These are phyloP conservation scores for Galaxea fascicularis DNA, from an alignment of 92 coral and sea anemone genomes.

Conservation along the genomic window DNA sequence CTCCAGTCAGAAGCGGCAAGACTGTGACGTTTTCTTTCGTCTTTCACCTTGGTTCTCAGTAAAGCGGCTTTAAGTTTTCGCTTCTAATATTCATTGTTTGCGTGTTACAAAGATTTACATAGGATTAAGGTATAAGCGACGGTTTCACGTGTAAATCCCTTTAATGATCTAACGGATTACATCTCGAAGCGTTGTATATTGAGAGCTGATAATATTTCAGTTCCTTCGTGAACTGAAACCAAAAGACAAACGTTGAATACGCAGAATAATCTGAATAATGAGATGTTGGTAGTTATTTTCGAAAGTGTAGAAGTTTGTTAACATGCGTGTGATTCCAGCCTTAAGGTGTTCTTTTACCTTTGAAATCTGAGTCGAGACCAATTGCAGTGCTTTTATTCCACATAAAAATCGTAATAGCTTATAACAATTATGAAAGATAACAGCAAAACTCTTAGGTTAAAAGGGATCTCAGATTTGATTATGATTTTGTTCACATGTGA, in stretches of 20 bases:
- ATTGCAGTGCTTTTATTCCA: not conserved
- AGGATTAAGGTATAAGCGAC: not conserved
- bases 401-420: too few relatives aligned
- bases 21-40: not conserved
- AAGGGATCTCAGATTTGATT: too few relatives aligned
- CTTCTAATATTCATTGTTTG: not conserved
- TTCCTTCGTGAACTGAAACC: not conserved
- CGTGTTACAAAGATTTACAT: not conserved
- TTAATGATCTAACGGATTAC: not conserved
- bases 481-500: too few relatives aligned
- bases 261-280: too few relatives aligned
- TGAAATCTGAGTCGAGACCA: not conserved
- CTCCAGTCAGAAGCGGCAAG: not conserved
- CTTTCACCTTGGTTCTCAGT: not conserved
- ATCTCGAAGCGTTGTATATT: not conserved
- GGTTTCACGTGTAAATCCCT: not conserved
- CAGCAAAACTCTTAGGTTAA: too few relatives aligned
- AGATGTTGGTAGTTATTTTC: not conserved
- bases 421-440: not conserved
- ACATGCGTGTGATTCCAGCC: not conserved
- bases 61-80: not conserved
- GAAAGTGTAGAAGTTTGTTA: not conserved
- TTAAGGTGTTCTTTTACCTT: not conserved
- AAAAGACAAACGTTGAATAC: not conserved
- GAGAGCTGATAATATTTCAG: not conserved